Evolutionary conservation across 2,888 invertebrate genomes (phyloP), one percentile per base, ranked within the genome.

Genomic region (Catocala nupta): DNA sequence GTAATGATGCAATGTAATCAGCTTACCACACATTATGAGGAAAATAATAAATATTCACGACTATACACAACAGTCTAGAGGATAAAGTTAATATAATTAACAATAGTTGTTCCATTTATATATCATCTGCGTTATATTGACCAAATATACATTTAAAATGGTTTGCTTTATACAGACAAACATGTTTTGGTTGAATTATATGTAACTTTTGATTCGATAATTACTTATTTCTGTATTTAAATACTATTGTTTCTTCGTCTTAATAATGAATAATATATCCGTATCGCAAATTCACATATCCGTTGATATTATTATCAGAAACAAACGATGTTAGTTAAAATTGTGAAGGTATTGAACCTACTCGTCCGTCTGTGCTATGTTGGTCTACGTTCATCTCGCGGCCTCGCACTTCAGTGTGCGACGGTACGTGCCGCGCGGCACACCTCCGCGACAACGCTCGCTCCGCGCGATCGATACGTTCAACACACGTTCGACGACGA

Each of bases 341-440:
- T 39, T 39, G 6, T 7, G 6, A 39, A 39, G 1, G 42, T 43
- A 57, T 61, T 70, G 42, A 58, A 71, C 58, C 52, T 52, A 61
- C 63, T 62, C 68, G 55, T 34, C 68, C 57, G 42, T 83, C 81
- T 81, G 73, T 71, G 55, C 69, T 52, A 65, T 69, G 68, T 67
- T 72, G 70, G 47, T 87, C 82, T 82, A 71, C 81, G 80, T 58
- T 71, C 71, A 78, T 77, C 77, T 78, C 73, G 63, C 58, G 69
- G 68, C 53, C 53, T 66, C 76, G 65, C 70, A 77, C 80, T 80
- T 84, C 88, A 92, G 92, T 92, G 88, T 89, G 85, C 88, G 84
- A 78, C 85, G 80, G 85, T 81, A 76, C 87, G 89, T 82, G 90
- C 85, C 82, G 82, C 82, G 82, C 77, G 80, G 80, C 85, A 86